phyloP scores from a whole-genome alignment of 2,888 invertebrate genomes.

The Volucella inanis region DNA sequence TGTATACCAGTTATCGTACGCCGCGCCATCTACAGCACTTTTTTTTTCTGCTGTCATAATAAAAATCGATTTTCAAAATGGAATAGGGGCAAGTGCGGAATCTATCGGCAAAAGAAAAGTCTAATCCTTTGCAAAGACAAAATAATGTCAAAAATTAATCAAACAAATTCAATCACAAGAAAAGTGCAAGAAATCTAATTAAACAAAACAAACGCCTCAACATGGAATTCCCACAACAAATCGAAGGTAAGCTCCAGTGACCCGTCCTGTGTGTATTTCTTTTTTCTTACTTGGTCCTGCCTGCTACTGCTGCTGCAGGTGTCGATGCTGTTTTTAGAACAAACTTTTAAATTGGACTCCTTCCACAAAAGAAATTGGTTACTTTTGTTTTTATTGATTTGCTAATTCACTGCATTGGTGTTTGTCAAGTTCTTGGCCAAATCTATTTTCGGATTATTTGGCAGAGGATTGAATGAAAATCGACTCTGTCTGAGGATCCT shows the following conservation, averaged over 20 bases:
- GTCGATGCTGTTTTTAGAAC: conserved; percentile 50
- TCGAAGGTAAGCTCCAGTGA: conserved; percentile 78
- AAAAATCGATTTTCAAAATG: conserved; percentile 72
- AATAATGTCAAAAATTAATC: conserved; percentile 41
- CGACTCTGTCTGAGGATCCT: not conserved
- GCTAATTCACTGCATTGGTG: not conserved
- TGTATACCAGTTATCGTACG: not conserved
- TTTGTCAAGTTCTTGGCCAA: conserved; percentile 48
- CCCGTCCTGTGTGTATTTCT: conserved; percentile 41
- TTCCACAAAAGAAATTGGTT: conserved; percentile 6
- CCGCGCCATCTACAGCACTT: not conserved
- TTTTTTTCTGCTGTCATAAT: conserved; percentile 55
- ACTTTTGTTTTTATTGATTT: conserved; percentile 42
- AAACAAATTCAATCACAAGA: not conserved
- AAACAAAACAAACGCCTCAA: conserved; percentile 23
- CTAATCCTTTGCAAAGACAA: conserved; percentile 1
- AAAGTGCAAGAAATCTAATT: conserved; percentile 29
- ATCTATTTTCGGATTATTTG: conserved; percentile 27
- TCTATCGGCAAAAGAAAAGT: conserved; percentile 31
- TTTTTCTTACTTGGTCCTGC: conserved; percentile 64
- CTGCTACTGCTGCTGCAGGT: conserved; percentile 54
- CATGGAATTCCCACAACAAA: conserved; percentile 81
- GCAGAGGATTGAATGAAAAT: not conserved
- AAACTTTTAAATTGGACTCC: conserved; percentile 14
- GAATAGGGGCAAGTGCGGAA: conserved; percentile 35